These are phyloP conservation scores for Serrognathus titanus DNA, from an alignment of 2,888 invertebrate species.

Conservation along the genomic window DNA sequence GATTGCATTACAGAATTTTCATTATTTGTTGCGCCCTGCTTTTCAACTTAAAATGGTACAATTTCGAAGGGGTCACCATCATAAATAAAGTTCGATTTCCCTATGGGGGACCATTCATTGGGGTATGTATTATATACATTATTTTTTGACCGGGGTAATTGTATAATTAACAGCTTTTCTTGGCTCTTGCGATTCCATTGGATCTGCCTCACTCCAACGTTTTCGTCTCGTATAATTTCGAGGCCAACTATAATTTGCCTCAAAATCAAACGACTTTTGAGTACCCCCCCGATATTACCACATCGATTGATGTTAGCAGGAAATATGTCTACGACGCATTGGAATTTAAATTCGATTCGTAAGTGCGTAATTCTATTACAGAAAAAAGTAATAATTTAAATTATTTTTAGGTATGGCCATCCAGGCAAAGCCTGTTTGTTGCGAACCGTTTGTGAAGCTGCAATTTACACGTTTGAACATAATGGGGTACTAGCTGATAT, in stretches of 20 bases:
- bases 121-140: constrained; percentile 19
- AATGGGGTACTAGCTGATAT: constrained; percentile 64
- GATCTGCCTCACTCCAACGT: constrained; percentile 64
- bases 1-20: background rate
- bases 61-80: constrained; percentile 8
- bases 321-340: constrained; percentile 22
- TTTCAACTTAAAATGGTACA: background rate
- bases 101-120: constrained; percentile 26
- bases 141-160: background rate
- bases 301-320: constrained; percentile 19
- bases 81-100: constrained; percentile 23
- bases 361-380: constrained; percentile 5
- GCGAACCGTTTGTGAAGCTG: constrained; percentile 65
- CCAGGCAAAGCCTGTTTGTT: constrained; percentile 60
- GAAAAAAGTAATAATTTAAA: background rate
- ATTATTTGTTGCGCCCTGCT: background rate
- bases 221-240: constrained; percentile 70
- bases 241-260: constrained; percentile 62
- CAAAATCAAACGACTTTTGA: constrained; percentile 48
- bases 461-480: constrained; percentile 52
- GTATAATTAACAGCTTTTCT: constrained; percentile 55
- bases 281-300: constrained; percentile 23
- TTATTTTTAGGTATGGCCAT: constrained; percentile 54
- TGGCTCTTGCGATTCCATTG: constrained; percentile 66
- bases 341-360: constrained; percentile 25